A percentile compares a stretch with the other conserved stretches of the same genome.
phyloP scores from a whole-genome alignment of 2,888 invertebrate species.

The Oligia strigilis region DNA sequence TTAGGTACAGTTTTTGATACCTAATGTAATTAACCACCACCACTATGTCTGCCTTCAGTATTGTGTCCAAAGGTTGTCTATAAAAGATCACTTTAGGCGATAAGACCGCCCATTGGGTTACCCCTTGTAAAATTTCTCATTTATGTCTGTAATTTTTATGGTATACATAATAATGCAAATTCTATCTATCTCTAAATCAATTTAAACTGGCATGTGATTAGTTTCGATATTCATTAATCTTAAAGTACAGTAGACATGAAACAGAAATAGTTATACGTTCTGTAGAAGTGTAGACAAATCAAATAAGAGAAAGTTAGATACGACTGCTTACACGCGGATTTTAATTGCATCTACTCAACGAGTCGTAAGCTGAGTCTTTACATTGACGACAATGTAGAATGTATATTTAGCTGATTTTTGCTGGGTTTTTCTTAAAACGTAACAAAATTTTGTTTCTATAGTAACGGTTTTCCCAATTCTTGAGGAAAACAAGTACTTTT shows the following conservation, averaged over 20 bases:
- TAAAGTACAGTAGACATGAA: neutral
- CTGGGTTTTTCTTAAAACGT: neutral
- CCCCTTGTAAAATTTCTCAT: neutral
- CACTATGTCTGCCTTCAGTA: neutral
- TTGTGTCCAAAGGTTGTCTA: neutral
- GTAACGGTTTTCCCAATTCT: neutral
- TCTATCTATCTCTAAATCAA: neutral
- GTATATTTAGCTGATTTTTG: neutral
- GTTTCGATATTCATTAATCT: slow-evolving; percentile 8
- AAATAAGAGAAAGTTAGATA: slow-evolving; percentile 45
- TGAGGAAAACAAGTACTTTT: neutral
- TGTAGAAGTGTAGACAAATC: slow-evolving; percentile 3
- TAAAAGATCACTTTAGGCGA: neutral
- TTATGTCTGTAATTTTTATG: neutral
- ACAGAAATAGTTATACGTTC: slow-evolving; percentile 13
- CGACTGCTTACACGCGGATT: slow-evolving; percentile 16
- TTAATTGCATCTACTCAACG: slow-evolving; percentile 34
- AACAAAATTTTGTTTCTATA: neutral
- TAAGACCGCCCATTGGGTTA: neutral
- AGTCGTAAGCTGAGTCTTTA: slow-evolving; percentile 3
- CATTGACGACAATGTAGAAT: neutral
- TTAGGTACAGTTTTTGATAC: neutral
- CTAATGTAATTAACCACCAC: neutral
- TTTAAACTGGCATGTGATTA: slow-evolving; percentile 2
- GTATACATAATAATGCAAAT: too few species aligned